A percentile compares a stretch with the other conserved stretches of the same genome.
Evolutionary conservation across 2,797 vertebrate genomes (phyloP).

Genomic region (Oreortyx pictus): DNA sequence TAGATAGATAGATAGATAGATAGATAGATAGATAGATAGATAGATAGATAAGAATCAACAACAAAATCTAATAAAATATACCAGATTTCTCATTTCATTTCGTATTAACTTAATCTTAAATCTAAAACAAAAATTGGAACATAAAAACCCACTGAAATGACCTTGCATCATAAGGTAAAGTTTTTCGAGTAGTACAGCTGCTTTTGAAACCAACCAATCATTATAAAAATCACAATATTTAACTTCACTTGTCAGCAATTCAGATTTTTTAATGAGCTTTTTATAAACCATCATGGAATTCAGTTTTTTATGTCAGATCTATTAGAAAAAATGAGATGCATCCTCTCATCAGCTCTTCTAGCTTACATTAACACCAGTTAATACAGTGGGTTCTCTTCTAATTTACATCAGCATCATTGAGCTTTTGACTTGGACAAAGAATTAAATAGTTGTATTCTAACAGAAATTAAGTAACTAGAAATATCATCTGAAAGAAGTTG

Average conservation of each 20-base stretch:
- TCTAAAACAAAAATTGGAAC: not conserved
- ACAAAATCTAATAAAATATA: not conserved
- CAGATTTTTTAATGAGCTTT: not conserved
- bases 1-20: not conserved
- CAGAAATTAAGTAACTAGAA: not conserved
- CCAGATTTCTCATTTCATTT: not conserved
- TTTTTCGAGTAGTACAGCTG: not conserved
- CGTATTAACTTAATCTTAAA: not conserved
- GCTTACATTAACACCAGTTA: not conserved
- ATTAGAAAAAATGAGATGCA: not conserved
- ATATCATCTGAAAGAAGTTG: not conserved
- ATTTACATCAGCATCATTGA: not conserved
- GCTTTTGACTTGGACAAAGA: not conserved
- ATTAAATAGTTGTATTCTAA: not conserved
- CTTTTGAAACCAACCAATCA: not conserved
- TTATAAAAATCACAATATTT: not conserved
- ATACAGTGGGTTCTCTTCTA: not conserved
- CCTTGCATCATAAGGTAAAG: not conserved
- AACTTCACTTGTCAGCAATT: not conserved
- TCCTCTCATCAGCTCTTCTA: not conserved
- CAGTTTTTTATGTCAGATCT: not conserved
- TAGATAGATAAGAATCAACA: not conserved
- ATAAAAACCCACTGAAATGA: not conserved
- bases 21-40: not conserved
- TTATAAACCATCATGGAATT: not conserved